Conservation (phyloP, 1,140 invertebrate genomes). For the Cryptotermes secundus region DNA sequence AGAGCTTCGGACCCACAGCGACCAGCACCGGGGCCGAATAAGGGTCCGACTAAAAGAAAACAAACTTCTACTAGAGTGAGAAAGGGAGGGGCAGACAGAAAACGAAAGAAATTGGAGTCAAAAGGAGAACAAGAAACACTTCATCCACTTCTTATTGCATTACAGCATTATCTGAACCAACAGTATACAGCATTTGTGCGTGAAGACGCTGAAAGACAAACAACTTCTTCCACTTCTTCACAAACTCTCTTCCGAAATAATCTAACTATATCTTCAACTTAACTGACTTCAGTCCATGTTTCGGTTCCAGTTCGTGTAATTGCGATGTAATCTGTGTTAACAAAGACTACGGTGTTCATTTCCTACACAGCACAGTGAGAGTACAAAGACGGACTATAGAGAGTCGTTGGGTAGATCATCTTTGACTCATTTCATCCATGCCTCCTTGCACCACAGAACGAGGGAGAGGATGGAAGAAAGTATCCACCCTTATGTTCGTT, state of each 20-base stretch:
- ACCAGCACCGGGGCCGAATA: slow-evolving; percentile 49
- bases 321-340: neutral
- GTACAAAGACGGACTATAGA: neutral
- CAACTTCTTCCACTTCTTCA: too few relatives aligned
- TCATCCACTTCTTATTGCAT: too few relatives aligned
- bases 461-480: neutral
- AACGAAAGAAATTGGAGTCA: neutral
- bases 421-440: neutral
- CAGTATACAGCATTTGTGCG: too few relatives aligned
- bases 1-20: slow-evolving; percentile 55
- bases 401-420: neutral
- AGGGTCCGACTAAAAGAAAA: slow-evolving; percentile 53
- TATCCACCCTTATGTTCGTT: neutral
- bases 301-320: neutral
- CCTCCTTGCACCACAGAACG: neutral
- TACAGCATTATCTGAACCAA: too few relatives aligned
- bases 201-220: too few relatives aligned
- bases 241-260: neutral
- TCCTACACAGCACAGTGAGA: neutral
- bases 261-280: neutral
- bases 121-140: too few relatives aligned
- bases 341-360: neutral
- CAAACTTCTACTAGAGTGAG: neutral
- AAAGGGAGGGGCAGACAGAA: neutral
- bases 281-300: neutral